Percentiles rank a stretch among this genome's conserved stretches.
phyloP scores from a whole-genome alignment of 1,140 invertebrate genomes.

The Anastatus disparis region DNA sequence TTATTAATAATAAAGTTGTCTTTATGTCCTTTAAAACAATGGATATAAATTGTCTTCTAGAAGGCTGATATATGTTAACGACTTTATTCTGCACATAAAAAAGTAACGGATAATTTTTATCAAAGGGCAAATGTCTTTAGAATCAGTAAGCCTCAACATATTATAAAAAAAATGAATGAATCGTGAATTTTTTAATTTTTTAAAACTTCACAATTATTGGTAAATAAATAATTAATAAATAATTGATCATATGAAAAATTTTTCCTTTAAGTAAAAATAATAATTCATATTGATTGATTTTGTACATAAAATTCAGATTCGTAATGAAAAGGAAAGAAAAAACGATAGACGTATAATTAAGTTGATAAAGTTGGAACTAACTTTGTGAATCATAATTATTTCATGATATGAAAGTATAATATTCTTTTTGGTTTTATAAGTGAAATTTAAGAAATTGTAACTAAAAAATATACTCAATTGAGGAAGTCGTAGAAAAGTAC shows the following conservation, averaged over 20 bases:
- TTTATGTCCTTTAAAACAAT: no score
- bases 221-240: no score
- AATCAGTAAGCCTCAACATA: not conserved
- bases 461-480: slow-evolving; percentile 9
- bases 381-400: not conserved
- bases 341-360: slow-evolving; percentile 12
- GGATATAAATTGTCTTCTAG: not conserved
- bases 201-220: not conserved
- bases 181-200: no score
- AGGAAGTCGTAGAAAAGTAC: slow-evolving; percentile 28
- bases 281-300: not conserved
- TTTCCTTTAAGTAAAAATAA: not conserved
- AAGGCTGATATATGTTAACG: not conserved
- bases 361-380: not conserved
- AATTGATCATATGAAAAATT: no score
- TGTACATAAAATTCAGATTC: slow-evolving; percentile 24
- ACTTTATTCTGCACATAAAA: slow-evolving; percentile 8
- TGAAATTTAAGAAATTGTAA: slow-evolving; percentile 1
- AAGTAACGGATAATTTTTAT: not conserved
- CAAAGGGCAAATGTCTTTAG: not conserved
- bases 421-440: not conserved
- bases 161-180: not conserved
- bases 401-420: not conserved
- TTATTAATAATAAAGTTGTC: no score
- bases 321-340: not conserved